These are phyloP conservation scores for Coreoperca whiteheadi DNA, from an alignment of 2,113 vertebrate genomes.

Conservation along the genomic window DNA sequence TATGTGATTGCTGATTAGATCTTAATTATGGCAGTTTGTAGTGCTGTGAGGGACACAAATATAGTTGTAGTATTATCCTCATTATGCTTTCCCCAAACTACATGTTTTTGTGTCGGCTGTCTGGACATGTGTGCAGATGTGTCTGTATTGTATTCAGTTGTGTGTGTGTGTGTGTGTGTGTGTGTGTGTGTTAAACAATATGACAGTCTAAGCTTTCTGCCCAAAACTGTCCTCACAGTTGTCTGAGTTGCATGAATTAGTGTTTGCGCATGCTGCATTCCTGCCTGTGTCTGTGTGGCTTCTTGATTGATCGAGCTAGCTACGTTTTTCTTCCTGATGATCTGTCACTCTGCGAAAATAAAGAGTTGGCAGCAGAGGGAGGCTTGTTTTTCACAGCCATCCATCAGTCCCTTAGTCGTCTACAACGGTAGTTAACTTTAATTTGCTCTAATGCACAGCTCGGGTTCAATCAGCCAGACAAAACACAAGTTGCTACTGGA, in stretches of 20 bases:
- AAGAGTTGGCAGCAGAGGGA: conserved; percentile 48
- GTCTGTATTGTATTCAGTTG: not conserved
- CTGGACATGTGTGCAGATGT: not conserved
- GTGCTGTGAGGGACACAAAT: not conserved
- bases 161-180: not conserved
- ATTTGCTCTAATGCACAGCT: conserved; percentile 53
- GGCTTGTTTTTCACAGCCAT: conserved; percentile 54
- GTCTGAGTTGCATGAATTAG: not conserved
- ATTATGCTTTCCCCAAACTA: not conserved
- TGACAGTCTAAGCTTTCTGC: not conserved
- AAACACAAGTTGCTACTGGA: conserved; percentile 27
- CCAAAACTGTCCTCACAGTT: not conserved
- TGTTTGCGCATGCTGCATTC: conserved; percentile 27
- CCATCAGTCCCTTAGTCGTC: conserved; percentile 51
- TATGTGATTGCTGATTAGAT: not conserved
- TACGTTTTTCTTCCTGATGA: conserved; percentile 25
- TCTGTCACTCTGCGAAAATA: conserved; percentile 40
- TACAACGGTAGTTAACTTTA: conserved; percentile 38
- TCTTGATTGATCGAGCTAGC: conserved; percentile 44
- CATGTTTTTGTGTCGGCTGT: not conserved
- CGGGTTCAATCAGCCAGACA: conserved; percentile 37
- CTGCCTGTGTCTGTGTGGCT: conserved; percentile 22
- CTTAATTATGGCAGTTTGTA: not conserved
- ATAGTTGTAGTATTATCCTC: not conserved
- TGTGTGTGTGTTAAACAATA: not conserved